Percentiles rank a stretch among this genome's conserved stretches.
Evolutionary conservation across 2,888 invertebrate genomes (phyloP).

Genomic region (Caenorhabditis sp.): DNA sequence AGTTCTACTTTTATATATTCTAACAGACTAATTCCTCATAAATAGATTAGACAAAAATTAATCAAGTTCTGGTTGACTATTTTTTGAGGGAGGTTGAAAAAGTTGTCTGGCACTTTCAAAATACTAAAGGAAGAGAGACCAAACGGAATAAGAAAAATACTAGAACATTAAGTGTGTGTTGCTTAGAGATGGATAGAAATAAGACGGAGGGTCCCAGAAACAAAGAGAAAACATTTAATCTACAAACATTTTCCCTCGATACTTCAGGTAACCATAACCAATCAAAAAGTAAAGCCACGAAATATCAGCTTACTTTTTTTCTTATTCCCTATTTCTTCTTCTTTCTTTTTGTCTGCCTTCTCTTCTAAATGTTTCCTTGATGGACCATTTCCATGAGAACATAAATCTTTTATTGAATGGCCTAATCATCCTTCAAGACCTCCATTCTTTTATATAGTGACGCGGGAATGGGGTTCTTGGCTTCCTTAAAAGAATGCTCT

Average conservation of each 20-base stretch:
- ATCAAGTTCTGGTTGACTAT: no score
- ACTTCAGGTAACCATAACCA: background rate
- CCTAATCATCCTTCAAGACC: conserved; percentile 15
- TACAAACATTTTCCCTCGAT: background rate
- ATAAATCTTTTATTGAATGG: conserved; percentile 52
- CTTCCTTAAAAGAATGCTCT: background rate
- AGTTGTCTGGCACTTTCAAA: no score
- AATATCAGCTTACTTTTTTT: conserved; percentile 19
- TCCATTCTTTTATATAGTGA: conserved; percentile 3
- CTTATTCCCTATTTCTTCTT: background rate
- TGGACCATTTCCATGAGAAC: conserved; percentile 49
- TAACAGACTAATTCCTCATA: no score
- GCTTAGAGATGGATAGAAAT: conserved; percentile 2
- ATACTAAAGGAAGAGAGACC: background rate
- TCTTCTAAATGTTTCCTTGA: conserved; percentile 44
- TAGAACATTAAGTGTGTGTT: background rate
- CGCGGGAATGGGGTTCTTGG: background rate
- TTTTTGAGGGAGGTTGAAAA: no score
- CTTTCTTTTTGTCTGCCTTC: background rate
- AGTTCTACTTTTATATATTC: background rate
- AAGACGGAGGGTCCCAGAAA: background rate
- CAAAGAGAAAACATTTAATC: conserved; percentile 4
- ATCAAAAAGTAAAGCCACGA: conserved; percentile 3
- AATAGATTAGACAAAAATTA: no score
- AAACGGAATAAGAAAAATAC: background rate